Base-by-base conservation (phyloP, 2,113 vertebrate genomes). In the Odocoileus hemionus region DNA sequence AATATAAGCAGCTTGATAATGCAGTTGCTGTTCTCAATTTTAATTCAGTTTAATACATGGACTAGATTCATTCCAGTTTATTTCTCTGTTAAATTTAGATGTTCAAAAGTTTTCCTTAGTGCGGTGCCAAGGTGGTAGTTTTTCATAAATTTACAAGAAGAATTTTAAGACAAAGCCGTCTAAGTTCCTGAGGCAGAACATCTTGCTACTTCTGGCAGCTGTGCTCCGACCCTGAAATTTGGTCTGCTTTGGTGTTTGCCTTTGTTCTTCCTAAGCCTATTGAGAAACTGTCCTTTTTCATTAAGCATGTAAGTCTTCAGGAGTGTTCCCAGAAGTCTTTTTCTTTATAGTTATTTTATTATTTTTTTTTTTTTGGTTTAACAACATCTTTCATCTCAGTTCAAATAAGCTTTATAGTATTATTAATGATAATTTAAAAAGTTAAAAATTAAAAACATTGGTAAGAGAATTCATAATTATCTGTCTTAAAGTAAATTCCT, bases 401-500 rank as follows among this genome's bases (percentile, higher is more conserved):
- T 98, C 82, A 98, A 96, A 95, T 58, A 85, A 96, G n/a, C 12
- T 94, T 96, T 95, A 6, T n/a, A 96, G 28, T 82, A 58, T 98
- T 92, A 96, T 60, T 96, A 97, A 96, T 97, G 93, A 79, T 57
- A 78, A 89, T 94, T 94, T 86, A 45, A 96, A 83, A 91, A 67
- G 94, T 54, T 89, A 3, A 96, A 33, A 45, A 98, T 94, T 91
- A 97, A 98, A 96, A 28, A 97, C 82, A 98, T 93, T 86, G 97
- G 58, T 89, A 47, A 92, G n/a, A 98, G 57, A 98, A 97, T 87
- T 96, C 98, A 89, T 47, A 70, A 98, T 98, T 97, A 97, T 95
- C 90, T 96, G 96, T 97, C 86, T 95, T 98, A 97, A 97, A 97
- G 97, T 98, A 97, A 98, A 97, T 98, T 43, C 0, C 12, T 98